Conservation (phyloP, 2,797 vertebrate genomes). For the Menidia menidia region DNA sequence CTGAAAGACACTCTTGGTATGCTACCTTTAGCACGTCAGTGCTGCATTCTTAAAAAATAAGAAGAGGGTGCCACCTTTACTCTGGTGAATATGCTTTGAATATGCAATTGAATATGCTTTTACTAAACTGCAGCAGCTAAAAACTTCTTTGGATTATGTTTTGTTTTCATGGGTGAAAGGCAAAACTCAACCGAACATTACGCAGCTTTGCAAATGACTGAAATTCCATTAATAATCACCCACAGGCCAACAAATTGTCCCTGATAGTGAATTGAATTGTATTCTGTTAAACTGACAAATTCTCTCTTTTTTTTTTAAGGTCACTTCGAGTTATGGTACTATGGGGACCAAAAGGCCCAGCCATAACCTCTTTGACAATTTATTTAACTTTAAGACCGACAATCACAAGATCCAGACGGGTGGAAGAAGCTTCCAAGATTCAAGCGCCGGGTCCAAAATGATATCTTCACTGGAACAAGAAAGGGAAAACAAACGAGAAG, state of each 20-base stretch:
- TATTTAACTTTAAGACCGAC: conserved; percentile 65
- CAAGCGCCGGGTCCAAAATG: conserved; percentile 69
- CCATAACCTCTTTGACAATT: conserved; percentile 66
- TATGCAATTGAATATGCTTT: no score
- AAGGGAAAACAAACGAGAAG: conserved; percentile 52
- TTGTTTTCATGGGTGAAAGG: neutral
- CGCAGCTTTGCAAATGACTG: neutral
- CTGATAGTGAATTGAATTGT: conserved; percentile 4
- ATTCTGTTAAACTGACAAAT: conserved; percentile 25
- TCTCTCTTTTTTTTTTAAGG: conserved; percentile 66
- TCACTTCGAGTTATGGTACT: conserved; percentile 68
- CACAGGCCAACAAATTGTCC: neutral
- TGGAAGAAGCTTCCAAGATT: conserved; percentile 66
- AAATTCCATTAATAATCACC: neutral
- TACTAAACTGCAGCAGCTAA: neutral
- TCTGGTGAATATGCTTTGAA: neutral
- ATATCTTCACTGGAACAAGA: conserved; percentile 59
- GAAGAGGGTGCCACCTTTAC: conserved; percentile 44
- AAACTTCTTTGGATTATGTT: neutral
- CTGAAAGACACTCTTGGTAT: conserved; percentile 53
- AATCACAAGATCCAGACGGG: conserved; percentile 70
- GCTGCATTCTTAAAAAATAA: conserved; percentile 61
- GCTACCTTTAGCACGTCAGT: conserved; percentile 61
- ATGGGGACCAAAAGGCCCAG: conserved; percentile 81
- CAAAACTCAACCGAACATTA: neutral